phyloP scores from a whole-genome alignment of 2,888 invertebrate species.

The Caenorhabditis auriculariae region DNA sequence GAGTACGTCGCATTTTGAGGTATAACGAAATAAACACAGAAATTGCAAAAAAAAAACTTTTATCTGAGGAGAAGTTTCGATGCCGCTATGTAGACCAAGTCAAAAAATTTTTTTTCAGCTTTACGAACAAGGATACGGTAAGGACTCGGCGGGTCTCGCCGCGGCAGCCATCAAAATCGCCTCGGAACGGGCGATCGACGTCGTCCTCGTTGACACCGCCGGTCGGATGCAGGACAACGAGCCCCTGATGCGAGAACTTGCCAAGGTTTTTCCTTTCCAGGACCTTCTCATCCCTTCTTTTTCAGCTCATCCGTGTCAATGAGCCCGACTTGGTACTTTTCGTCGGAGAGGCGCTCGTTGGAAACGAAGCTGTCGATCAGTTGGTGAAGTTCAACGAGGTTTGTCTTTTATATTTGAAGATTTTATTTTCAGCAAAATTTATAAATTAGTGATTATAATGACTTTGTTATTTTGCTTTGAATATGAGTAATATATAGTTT shows the following conservation, averaged over 20 bases:
- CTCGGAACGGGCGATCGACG: conserved; percentile 78
- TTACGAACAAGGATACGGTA: conserved; percentile 97
- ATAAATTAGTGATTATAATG: neutral
- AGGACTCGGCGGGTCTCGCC: conserved; percentile 97
- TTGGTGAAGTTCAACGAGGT: conserved; percentile 87
- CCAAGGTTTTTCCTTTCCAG: too few species aligned
- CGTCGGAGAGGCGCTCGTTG: conserved; percentile 98
- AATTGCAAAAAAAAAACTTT: neutral
- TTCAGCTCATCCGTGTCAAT: conserved; percentile 86
- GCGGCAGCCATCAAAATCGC: conserved; percentile 81
- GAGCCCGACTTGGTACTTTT: conserved; percentile 97
- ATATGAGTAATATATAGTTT: neutral
- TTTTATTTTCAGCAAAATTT: neutral
- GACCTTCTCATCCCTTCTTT: neutral
- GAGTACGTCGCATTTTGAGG: too few species aligned
- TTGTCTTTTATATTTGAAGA: neutral
- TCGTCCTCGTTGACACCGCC: conserved; percentile 96
- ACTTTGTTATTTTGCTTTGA: neutral
- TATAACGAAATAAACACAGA: neutral
- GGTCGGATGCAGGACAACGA: conserved; percentile 99
- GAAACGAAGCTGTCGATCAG: conserved; percentile 99
- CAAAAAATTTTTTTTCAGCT: conserved; percentile 74
- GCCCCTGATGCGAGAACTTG: conserved; percentile 93
- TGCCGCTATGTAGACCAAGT: neutral
- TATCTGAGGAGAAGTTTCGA: neutral